phyloP scores from a whole-genome alignment of 2,113 vertebrate genomes.

The Bos javanicus region DNA sequence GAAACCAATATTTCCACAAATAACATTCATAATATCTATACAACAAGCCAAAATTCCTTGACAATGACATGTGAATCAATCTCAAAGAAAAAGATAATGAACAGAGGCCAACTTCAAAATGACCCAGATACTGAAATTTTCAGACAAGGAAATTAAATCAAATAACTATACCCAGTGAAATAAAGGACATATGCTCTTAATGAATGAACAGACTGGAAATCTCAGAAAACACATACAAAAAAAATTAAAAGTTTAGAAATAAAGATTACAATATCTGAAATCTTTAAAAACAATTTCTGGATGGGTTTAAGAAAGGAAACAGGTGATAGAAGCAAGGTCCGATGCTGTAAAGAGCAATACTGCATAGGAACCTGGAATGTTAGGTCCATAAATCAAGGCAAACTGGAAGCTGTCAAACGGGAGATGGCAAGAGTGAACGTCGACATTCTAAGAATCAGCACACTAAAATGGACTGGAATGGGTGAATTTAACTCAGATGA shows the following conservation, averaged over 20 bases:
- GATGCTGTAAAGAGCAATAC: no score
- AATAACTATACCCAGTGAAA: not conserved
- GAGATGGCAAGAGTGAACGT: no score
- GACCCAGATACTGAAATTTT: not conserved
- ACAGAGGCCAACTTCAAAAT: not conserved
- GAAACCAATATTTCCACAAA: slow-evolving; percentile 9
- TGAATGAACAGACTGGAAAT: not conserved
- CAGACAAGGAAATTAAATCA: not conserved
- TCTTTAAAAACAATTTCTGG: not conserved
- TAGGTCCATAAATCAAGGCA: no score
- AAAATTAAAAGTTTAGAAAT: not conserved
- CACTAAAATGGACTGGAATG: no score
- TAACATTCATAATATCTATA: not conserved
- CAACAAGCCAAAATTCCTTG: not conserved
- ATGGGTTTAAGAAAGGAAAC: not conserved
- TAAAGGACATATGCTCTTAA: not conserved
- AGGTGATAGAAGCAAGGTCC: no score
- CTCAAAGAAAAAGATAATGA: not conserved
- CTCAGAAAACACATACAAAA: not conserved
- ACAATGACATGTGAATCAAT: not conserved
- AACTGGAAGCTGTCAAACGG: no score
- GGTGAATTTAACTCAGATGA: no score
- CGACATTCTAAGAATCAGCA: no score
- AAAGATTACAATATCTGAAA: not conserved
- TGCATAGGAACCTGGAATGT: no score